A percentile compares a stretch with the other conserved stretches of the same genome.
Evolutionary conservation across 53 echinoderm and acorn worm species (phyloP).

Genomic region (Stichopus horrens): DNA sequence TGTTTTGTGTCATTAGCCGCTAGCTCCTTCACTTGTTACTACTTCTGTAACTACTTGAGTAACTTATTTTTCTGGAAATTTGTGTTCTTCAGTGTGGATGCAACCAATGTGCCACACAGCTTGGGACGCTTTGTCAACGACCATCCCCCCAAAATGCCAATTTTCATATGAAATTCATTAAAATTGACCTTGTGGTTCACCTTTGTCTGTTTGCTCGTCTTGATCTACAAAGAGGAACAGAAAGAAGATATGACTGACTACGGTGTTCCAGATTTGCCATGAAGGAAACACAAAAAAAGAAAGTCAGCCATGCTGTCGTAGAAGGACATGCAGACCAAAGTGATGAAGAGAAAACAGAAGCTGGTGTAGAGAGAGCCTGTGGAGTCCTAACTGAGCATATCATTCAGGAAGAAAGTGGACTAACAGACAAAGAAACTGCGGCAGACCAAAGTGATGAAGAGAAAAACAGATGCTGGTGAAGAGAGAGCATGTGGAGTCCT

Average conservation of each 20-base stretch:
- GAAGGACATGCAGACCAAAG: too few species aligned
- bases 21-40: too few species aligned
- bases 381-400: not conserved
- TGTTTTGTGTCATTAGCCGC: too few species aligned
- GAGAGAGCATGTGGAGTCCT: conserved; percentile 1
- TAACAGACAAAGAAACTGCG: conserved; percentile 6
- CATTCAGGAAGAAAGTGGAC: conserved; percentile 5
- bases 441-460: not conserved
- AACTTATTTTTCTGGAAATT: too few species aligned
- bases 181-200: not conserved
- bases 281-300: not conserved
- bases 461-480: not conserved
- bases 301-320: not conserved
- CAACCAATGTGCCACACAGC: not conserved
- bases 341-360: not conserved
- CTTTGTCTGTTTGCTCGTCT: conserved; percentile 9
- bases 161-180: not conserved
- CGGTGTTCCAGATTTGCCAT: conserved; percentile 6
- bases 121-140: conserved; percentile 40
- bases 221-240: not conserved
- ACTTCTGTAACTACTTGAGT: too few species aligned
- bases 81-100: conserved; percentile 25
- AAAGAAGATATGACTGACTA: conserved; percentile 7
- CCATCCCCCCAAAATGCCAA: not conserved
- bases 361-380: conserved; percentile 13